A percentile compares a stretch with the other conserved stretches of the same genome.
Conservation (phyloP, 2,888 invertebrate species). For the Nowickia ferox region DNA sequence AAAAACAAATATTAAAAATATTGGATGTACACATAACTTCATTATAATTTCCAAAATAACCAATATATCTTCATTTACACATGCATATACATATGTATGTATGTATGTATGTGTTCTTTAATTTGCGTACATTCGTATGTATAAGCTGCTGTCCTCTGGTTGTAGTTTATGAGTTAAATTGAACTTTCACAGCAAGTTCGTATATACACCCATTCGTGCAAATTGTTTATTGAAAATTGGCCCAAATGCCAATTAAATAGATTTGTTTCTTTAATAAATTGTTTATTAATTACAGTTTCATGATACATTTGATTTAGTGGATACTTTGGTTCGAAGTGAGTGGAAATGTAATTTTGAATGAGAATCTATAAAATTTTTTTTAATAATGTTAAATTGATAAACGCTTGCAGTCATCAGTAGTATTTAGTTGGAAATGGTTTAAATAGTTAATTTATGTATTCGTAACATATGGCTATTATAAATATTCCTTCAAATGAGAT, state of each 20-base stretch:
- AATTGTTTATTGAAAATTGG: constrained; percentile 15
- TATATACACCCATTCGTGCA: background rate
- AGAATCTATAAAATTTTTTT: background rate
- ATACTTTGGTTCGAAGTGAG: background rate
- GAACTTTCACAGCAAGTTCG: background rate
- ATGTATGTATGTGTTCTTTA: too few species aligned
- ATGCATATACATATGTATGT: too few species aligned
- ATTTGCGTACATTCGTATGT: background rate
- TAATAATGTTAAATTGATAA: background rate
- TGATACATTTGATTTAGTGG: constrained; percentile 30
- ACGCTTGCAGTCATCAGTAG: background rate
- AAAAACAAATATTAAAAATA: too few species aligned
- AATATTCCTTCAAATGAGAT: too few species aligned
- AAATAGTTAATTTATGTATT: background rate
- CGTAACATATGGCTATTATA: too few species aligned
- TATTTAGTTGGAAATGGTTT: background rate
- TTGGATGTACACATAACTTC: too few species aligned
- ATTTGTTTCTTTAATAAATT: constrained; percentile 38
- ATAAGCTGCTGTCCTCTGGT: background rate
- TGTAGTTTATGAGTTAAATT: background rate
- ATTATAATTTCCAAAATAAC: too few species aligned
- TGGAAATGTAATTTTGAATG: background rate
- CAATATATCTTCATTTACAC: too few species aligned
- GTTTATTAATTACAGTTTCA: constrained; percentile 33
- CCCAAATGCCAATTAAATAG: constrained; percentile 18